Base-by-base conservation (phyloP, 1,140 invertebrate genomes). In the Lineus longissimus region DNA sequence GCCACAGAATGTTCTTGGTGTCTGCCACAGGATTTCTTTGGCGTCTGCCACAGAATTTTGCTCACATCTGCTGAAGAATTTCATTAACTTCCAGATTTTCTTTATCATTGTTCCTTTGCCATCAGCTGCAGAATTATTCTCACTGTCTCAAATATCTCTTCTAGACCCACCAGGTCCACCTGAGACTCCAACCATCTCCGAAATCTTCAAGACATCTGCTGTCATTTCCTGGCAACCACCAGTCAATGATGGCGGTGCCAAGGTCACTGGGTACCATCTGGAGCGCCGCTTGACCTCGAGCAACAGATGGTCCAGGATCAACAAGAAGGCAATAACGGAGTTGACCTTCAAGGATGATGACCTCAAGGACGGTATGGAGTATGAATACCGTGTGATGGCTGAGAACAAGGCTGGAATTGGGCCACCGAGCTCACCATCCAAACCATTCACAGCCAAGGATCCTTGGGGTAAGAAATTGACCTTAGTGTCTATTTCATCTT, bases 341-440 rank as follows among this genome's bases (percentile, higher is more conserved):
- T 92, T 89, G 61, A 91, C 92, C 77, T 89, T 94, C 66, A 96
- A 95, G 77, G 90, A 96, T 68, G 86, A 65, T 11, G 89, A 92
- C 66, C 93, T 99, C 29, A 88, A 90, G 60, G 93, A 96, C 61
- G 71, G 68, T 47, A 94, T 97, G 75, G 95, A 98, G 81, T 99
- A 99, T 74, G 86, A 95, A 71, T 98, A 98, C 85, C 86, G 94
- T 65, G 88, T 98, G 2, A 91, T 93, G 86, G 95, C 95, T 11
- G 93, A 91, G n/a, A 98, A 98, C 81, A 93, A 95, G 47, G 97
- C 97, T 74, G 95, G 95, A 22, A 91, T 93, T 82, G 93, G 95
- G 72, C 88, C 90, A 58, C 90, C 94, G 11, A 93, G 75, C 92
- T 92, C 6, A 82, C 86, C 95, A 93, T 0, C 89, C 19, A 85